Evolutionary conservation across 2,797 vertebrate genomes (phyloP).

Genomic region (Alca torda): DNA sequence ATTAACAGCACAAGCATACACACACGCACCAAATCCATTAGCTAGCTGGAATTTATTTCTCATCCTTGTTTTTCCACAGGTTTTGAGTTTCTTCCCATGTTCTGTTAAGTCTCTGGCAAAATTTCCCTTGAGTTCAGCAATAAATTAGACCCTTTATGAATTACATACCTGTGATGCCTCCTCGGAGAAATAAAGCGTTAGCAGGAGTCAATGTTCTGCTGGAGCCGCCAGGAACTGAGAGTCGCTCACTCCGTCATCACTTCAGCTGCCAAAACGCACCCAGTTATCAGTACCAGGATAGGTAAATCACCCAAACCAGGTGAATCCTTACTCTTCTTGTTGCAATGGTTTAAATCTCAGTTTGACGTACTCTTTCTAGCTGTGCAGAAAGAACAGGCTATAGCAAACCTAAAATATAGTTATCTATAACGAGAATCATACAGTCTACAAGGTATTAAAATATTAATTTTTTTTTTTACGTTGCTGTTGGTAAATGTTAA

Average conservation of each 20-base stretch:
- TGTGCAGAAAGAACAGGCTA: background rate
- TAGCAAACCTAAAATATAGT: background rate
- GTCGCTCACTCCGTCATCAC: background rate
- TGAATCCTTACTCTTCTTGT: background rate
- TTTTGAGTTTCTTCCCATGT: background rate
- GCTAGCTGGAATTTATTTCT: background rate
- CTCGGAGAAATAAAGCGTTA: background rate
- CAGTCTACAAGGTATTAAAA: background rate
- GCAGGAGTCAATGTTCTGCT: background rate
- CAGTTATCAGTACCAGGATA: background rate
- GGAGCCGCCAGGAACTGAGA: background rate
- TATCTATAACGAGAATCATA: background rate
- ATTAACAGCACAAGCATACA: background rate
- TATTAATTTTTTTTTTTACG: too few species aligned
- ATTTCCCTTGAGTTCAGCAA: constrained; percentile 12
- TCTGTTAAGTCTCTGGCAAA: background rate
- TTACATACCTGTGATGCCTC: background rate
- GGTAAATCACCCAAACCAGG: background rate
- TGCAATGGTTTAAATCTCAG: background rate
- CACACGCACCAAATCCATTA: background rate
- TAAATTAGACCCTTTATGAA: background rate
- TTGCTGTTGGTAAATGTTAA: background rate
- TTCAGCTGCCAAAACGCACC: background rate
- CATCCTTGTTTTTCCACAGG: background rate
- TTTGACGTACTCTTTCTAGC: background rate